Base-by-base conservation (phyloP, 1,140 invertebrate species). In the Proctacanthus coquilletti region DNA sequence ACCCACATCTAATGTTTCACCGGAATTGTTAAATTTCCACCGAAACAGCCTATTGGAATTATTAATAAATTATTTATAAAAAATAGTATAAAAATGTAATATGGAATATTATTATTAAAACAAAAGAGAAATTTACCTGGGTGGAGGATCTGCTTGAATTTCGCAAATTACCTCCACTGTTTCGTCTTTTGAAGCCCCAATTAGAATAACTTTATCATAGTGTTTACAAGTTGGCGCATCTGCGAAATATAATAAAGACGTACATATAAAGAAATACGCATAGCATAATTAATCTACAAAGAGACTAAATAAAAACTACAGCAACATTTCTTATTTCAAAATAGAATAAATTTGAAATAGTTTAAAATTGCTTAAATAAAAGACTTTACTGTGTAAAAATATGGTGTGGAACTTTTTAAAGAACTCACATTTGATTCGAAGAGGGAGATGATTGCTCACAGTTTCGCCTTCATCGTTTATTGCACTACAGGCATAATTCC, bases 1-100 rank as follows among this genome's bases (percentile, higher is more conserved):
- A 36, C 75, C 72, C 34, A 85, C 74, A 56, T 85, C 80, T 33
- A 84, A 60, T 18, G 80, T 84, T 60, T 86, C 80, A 9, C 77
- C 77, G 13, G 83, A 85, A 63, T 86, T 87, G 65, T 88, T 88
- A 65, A 88, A 87, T 63, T 85, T 85, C 85, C 84, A 89, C 46
- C 80, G 75, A 65, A 91, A 91, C 49, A 72, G 77, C 40, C 66
- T 68, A 53, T 25, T 25, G 23, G 8, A 9, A 9, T 8, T n/a
- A 9, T 25, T 25, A n/a, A 9, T 25, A 9, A 25, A 25, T 9
- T 9, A 25, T 25, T 9, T 25, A 25, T 25, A 25, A 25, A 25
- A 25, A 25, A 25, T 9, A 25, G n/a, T n/a, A 25, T n/a, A 25
- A 25, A 25, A 25, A n/a, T 8, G n/a, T 9, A 8, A 8, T n/a